phyloP scores from a whole-genome alignment of 2,888 invertebrate genomes.

The Agonum fuliginosum region DNA sequence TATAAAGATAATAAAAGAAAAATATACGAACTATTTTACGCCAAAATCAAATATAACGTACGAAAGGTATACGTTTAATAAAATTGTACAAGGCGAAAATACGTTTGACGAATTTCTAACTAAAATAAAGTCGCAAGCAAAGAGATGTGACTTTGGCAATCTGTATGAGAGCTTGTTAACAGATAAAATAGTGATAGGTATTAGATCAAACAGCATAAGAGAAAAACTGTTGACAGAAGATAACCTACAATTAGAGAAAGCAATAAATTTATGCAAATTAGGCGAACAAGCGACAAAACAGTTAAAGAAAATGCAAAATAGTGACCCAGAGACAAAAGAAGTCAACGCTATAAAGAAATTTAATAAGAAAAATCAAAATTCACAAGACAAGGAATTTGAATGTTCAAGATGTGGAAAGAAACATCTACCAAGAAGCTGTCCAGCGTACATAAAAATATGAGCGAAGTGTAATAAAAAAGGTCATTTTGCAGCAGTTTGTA shows the following conservation, averaged over 20 bases:
- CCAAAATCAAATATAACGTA: background rate
- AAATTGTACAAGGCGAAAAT: background rate
- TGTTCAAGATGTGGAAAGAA: background rate
- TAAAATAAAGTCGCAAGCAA: background rate
- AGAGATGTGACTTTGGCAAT: background rate
- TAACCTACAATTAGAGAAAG: background rate
- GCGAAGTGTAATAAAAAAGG: background rate
- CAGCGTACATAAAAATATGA: background rate
- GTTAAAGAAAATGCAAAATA: background rate
- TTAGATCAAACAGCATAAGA: background rate
- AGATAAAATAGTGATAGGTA: background rate
- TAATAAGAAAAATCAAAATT: too few species aligned
- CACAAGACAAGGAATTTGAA: background rate
- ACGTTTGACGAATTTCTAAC: background rate
- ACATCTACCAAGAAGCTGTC: background rate
- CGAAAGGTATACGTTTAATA: background rate
- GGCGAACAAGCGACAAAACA: background rate
- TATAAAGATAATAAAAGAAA: background rate
- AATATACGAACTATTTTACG: background rate
- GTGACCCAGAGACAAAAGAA: background rate
- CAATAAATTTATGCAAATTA: background rate
- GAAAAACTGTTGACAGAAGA: background rate
- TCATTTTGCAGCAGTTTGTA: background rate
- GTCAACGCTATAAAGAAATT: background rate
- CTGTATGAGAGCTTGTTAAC: background rate